phyloP scores from a whole-genome alignment of 2,888 invertebrate genomes.

The Anthophora plumipes region DNA sequence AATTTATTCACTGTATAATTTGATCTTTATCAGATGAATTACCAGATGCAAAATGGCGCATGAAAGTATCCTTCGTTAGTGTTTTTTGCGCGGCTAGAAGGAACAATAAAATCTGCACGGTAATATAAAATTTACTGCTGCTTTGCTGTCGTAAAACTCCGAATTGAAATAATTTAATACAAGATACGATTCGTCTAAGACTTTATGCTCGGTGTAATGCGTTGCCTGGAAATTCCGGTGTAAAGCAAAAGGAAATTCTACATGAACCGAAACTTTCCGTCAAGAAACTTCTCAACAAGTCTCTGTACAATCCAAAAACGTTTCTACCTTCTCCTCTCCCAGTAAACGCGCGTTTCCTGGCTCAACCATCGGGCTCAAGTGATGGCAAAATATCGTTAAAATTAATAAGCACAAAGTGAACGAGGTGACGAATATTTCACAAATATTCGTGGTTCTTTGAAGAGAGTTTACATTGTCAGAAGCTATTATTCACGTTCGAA shows the following conservation, averaged over 20 bases:
- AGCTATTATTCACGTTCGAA: too few species aligned
- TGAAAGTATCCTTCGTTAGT: not conserved
- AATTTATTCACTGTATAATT: not conserved
- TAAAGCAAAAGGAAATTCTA: conserved; percentile 9
- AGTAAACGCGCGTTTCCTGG: not conserved
- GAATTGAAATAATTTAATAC: conserved; percentile 30
- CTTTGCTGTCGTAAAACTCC: not conserved
- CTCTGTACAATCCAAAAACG: not conserved
- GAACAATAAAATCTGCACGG: not conserved
- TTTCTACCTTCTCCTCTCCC: not conserved
- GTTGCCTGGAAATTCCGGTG: not conserved
- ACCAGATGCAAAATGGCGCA: not conserved
- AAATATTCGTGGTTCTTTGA: not conserved
- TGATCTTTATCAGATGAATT: not conserved
- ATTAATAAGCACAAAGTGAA: not conserved
- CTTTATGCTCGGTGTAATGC: conserved; percentile 6
- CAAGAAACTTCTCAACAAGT: conserved; percentile 13
- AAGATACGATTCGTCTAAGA: not conserved
- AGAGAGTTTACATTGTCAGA: too few species aligned
- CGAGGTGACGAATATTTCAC: not conserved
- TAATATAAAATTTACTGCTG: conserved; percentile 15
- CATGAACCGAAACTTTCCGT: conserved; percentile 12
- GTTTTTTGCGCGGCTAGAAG: not conserved
- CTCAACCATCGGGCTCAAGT: not conserved
- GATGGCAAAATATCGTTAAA: not conserved